A percentile compares a stretch with the other conserved stretches of the same genome.
phyloP scores from a whole-genome alignment of 2,888 invertebrate species.

The Tiliacea citrago region DNA sequence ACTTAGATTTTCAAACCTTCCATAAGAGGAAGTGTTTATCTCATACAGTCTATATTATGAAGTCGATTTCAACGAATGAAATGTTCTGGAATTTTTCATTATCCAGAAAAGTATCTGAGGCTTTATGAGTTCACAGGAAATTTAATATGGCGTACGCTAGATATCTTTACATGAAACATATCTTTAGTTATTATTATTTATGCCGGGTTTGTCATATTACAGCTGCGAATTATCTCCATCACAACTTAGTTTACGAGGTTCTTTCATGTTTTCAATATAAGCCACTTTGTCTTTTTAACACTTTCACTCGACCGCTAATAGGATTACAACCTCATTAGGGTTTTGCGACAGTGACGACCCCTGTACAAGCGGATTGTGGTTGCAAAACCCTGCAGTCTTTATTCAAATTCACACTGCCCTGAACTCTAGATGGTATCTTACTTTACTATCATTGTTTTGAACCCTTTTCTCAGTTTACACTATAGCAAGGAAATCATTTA shows the following conservation, averaged over 20 bases:
- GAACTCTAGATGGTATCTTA: background rate
- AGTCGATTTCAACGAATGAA: background rate
- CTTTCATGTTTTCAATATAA: constrained; percentile 2
- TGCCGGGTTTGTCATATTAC: background rate
- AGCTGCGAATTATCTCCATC: background rate
- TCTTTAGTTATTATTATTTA: background rate
- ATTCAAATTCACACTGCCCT: constrained; percentile 11
- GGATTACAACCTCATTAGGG: constrained; percentile 53
- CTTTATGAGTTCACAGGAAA: constrained; percentile 3
- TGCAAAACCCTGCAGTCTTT: constrained; percentile 13
- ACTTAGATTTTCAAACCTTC: too few species aligned
- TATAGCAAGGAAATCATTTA: background rate
- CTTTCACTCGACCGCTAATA: constrained; percentile 41
- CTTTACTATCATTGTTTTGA: background rate
- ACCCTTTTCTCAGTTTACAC: background rate
- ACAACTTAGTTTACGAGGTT: constrained; percentile 9
- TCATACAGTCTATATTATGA: background rate
- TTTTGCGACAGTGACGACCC: constrained; percentile 24
- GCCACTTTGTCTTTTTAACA: constrained; percentile 40
- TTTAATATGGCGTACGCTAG: constrained; percentile 2
- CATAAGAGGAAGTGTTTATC: background rate
- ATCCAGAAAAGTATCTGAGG: background rate
- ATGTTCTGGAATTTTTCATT: background rate
- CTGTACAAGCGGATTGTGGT: constrained; percentile 41
- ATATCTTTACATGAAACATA: background rate